Evolutionary conservation across 1,140 invertebrate species (phyloP).

Genomic region (Heliconius melpomene): DNA sequence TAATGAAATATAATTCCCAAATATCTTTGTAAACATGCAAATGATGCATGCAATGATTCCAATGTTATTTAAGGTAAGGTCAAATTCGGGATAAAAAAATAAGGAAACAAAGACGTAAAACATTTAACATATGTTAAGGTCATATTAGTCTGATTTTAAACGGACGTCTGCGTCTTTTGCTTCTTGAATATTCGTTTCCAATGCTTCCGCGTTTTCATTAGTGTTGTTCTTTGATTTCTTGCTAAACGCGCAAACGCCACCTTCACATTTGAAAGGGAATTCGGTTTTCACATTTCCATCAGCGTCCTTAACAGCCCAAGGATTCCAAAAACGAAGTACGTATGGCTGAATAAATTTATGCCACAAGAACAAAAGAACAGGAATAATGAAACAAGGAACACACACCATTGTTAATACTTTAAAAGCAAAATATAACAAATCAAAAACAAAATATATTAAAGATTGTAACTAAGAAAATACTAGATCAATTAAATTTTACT

Average conservation of each 20-base stretch:
- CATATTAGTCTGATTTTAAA: conserved; percentile 35
- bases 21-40: neutral
- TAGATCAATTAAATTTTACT: neutral
- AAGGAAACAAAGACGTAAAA: neutral
- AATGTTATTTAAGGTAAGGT: neutral
- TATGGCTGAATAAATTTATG: conserved; percentile 89
- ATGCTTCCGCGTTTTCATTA: conserved; percentile 32
- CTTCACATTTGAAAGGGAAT: conserved; percentile 83
- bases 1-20: neutral
- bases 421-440: neutral
- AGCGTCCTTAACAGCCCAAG: conserved; percentile 84
- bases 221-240: conserved; percentile 47
- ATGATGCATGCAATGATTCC: neutral
- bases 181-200: conserved; percentile 20
- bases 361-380: conserved; percentile 87
- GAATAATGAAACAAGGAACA: conserved; percentile 89
- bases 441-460: neutral
- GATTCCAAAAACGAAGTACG: conserved; percentile 88
- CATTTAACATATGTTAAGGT: neutral
- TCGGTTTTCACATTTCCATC: conserved; percentile 81
- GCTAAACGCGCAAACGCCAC: conserved; percentile 70
- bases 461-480: neutral
- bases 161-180: conserved; percentile 15
- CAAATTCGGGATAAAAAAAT: neutral
- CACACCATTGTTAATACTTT: conserved; percentile 84